phyloP scores from a whole-genome alignment of 2,797 vertebrate genomes.

The Myoxocephalus aenaeus region DNA sequence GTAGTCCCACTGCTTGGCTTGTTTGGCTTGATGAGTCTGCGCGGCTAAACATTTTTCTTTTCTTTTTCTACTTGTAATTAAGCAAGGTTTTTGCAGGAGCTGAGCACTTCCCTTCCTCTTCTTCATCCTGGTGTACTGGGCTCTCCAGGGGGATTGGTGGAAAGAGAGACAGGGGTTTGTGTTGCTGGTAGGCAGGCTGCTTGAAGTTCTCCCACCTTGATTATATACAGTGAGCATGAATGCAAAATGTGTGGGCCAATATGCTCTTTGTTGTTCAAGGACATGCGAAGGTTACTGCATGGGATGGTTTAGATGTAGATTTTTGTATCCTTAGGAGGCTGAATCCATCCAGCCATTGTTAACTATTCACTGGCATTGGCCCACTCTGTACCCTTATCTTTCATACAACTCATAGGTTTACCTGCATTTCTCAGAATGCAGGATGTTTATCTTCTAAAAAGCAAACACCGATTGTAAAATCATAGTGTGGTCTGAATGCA shows the following conservation, averaged over 20 bases:
- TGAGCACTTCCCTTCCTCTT: constrained; percentile 57
- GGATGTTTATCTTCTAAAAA: not conserved
- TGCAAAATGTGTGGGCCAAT: constrained; percentile 68
- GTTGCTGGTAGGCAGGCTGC: constrained; percentile 58
- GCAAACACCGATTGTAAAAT: not conserved
- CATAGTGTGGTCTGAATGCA: constrained; percentile 27
- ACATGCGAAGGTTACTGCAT: constrained; percentile 66
- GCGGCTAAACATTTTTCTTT: constrained; percentile 61
- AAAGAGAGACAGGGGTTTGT: constrained; percentile 61
- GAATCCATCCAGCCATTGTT: constrained; percentile 33
- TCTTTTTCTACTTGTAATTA: constrained; percentile 70
- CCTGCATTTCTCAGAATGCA: constrained; percentile 10
- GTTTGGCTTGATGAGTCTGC: constrained; percentile 67
- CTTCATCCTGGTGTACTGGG: constrained; percentile 47
- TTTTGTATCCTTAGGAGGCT: constrained; percentile 48
- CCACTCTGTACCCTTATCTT: not conserved
- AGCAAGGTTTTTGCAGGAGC: constrained; percentile 54
- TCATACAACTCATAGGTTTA: not conserved
- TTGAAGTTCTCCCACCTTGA: constrained; percentile 76
- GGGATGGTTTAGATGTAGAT: constrained; percentile 52
- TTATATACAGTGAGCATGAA: constrained; percentile 70
- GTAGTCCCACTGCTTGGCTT: constrained; percentile 46
- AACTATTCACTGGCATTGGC: constrained; percentile 19
- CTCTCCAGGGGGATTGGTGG: constrained; percentile 65
- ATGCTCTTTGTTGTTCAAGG: constrained; percentile 75